Evolutionary conservation across 1,140 invertebrate genomes (phyloP).

Genomic region (Lordiphosa clarofinis): DNA sequence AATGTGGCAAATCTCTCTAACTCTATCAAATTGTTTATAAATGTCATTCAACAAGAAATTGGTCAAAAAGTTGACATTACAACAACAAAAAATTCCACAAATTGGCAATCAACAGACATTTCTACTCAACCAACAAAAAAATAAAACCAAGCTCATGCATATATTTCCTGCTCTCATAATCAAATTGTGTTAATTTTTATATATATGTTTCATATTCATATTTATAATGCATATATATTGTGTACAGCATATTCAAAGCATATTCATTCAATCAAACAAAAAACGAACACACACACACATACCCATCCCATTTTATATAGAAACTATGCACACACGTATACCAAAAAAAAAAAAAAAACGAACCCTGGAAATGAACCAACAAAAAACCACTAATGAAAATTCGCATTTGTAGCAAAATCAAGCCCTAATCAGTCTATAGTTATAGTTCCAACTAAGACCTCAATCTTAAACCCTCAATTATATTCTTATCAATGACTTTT

Average conservation of each 20-base stretch:
- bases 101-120: slow-evolving; percentile 49
- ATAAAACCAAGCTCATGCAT: slow-evolving; percentile 14
- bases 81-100: slow-evolving; percentile 17
- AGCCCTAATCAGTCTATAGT: too few relatives aligned
- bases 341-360: too few relatives aligned
- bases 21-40: slow-evolving; percentile 47
- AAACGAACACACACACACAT: slow-evolving; percentile 2
- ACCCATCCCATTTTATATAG: slow-evolving; percentile 4
- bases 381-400: too few relatives aligned
- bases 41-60: slow-evolving; percentile 45
- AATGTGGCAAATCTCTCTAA: slow-evolving; percentile 31
- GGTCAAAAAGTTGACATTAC: slow-evolving; percentile 19
- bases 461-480: too few relatives aligned
- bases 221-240: slow-evolving; percentile 39
- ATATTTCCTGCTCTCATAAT: slow-evolving; percentile 4
- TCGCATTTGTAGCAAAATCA: too few relatives aligned
- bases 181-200: slow-evolving; percentile 1
- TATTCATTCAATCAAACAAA: neutral
- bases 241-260: slow-evolving; percentile 54
- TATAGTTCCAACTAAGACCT: too few relatives aligned
- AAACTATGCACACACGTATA: slow-evolving; percentile 5
- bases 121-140: slow-evolving; percentile 13
- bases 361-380: too few relatives aligned
- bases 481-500: too few relatives aligned
- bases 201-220: slow-evolving; percentile 17